Evolutionary conservation across 2,888 invertebrate species (phyloP), one percentile per base, ranked within the genome.

Genomic region (Urechis unicinctus): DNA sequence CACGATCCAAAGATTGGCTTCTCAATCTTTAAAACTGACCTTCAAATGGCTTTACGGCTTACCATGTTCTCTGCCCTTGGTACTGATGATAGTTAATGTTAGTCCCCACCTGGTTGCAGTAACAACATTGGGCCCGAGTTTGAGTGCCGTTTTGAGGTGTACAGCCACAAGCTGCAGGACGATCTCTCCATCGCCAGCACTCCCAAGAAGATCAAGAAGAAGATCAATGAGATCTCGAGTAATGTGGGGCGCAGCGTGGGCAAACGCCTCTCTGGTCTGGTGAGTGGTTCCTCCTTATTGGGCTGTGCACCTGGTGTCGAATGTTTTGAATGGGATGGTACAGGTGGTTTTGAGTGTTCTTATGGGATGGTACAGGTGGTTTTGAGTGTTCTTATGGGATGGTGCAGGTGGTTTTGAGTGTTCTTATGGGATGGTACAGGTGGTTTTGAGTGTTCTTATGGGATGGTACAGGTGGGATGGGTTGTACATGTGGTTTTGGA

Each of bases 161-260:
- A 84, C 70, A 82, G 83, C 61, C 83, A 85, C 68, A 81, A 84
- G 64, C 75, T 84, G 47, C 82, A 83, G 66, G 84, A 84, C 61
- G 85, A 85, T 68, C 73, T 85, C 60, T 83, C 82, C 44, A 84
- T 85, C 55, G 84, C 84, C 1, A 83, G 82, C 64, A 84, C 85
- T 3, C 84, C 84, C 1, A 78, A 83, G 62, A 83, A 84, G 71
- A 81, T 85, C 17, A 82, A 82, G 70, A 83, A 83, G 60, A 83
- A 83, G 13, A 83, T 85, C 56, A 70, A 70, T 43, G 73, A 74
- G 55, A 54, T 75, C 52, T 84, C 84, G 63, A 83, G 82, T 49
- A 84, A 84, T 1, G 83, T 85, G n/a, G 85, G 85, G 2, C 81
- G 83, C 63, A 84, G 84, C 21, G 83, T 85, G 9, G 85, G 85